Evolutionary conservation across 30 jellyfish, hydroid and myxozoan species (phyloP).

Genomic region (Nemopilema nomurai): DNA sequence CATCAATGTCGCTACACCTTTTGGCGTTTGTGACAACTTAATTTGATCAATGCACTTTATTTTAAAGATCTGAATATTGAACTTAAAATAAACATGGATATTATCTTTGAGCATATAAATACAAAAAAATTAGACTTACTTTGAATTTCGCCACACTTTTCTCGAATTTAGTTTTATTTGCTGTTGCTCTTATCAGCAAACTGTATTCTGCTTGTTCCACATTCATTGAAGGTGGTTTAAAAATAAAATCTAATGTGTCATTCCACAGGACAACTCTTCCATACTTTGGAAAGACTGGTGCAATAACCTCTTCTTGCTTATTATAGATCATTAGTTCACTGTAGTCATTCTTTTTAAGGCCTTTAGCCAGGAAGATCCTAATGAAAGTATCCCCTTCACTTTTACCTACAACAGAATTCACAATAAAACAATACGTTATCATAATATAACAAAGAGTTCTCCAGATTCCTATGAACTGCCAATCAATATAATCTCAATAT

Average conservation of each 20-base stretch:
- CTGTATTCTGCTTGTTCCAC: slow-evolving; percentile 62
- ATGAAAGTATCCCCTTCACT: slow-evolving; percentile 55
- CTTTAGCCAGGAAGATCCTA: slow-evolving; percentile 55
- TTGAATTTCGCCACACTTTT: slow-evolving; percentile 21
- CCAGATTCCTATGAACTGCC: background rate
- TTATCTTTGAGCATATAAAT: too few relatives aligned
- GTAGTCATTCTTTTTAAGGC: slow-evolving; percentile 68
- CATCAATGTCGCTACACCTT: too few relatives aligned
- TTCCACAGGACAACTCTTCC: slow-evolving; percentile 68
- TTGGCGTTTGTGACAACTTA: too few relatives aligned
- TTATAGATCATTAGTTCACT: slow-evolving; percentile 63
- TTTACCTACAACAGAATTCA: slow-evolving; percentile 6
- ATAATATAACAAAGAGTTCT: too few relatives aligned
- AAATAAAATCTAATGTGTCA: slow-evolving; percentile 47
- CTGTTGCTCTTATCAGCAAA: slow-evolving; percentile 56
- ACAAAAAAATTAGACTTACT: slow-evolving; percentile 22
- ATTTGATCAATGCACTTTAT: too few relatives aligned
- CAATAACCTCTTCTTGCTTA: slow-evolving; percentile 56
- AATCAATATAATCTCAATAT: background rate
- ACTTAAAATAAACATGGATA: too few relatives aligned
- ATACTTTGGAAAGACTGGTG: slow-evolving; percentile 59
- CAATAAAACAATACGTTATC: too few relatives aligned
- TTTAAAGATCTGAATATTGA: too few relatives aligned
- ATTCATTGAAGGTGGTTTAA: slow-evolving; percentile 81
- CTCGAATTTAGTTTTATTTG: slow-evolving; percentile 25